Evolutionary conservation across 2,113 vertebrate genomes (phyloP).

Genomic region (Grus americana): DNA sequence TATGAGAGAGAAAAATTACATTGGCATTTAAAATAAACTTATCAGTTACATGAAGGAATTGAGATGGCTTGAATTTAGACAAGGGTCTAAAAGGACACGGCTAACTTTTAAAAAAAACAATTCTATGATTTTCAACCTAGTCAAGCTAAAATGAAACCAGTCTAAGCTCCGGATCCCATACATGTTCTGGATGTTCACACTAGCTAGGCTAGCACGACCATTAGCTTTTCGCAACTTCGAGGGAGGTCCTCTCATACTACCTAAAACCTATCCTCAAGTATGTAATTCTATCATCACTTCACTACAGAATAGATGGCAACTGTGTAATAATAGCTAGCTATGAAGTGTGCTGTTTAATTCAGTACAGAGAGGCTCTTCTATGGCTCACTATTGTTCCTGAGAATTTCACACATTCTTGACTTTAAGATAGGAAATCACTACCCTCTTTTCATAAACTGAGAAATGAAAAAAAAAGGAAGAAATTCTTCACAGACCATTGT

Average conservation of each 20-base stretch:
- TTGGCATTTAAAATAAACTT: neutral
- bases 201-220: neutral
- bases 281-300: neutral
- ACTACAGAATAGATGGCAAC: neutral
- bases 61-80: neutral
- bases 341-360: neutral
- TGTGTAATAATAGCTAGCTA: neutral
- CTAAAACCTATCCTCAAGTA: neutral
- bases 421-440: neutral
- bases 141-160: neutral
- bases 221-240: neutral
- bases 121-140: neutral
- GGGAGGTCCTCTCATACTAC: neutral
- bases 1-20: constrained; percentile 38
- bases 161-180: neutral
- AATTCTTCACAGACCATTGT: neutral
- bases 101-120: neutral
- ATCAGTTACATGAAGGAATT: neutral
- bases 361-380: neutral
- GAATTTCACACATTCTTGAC: neutral
- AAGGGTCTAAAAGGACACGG: neutral
- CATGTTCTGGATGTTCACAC: neutral
- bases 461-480: neutral
- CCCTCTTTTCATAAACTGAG: neutral
- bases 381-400: neutral